Evolutionary conservation across 2,888 invertebrate genomes (phyloP).

Genomic region (Euzetes globulus): DNA sequence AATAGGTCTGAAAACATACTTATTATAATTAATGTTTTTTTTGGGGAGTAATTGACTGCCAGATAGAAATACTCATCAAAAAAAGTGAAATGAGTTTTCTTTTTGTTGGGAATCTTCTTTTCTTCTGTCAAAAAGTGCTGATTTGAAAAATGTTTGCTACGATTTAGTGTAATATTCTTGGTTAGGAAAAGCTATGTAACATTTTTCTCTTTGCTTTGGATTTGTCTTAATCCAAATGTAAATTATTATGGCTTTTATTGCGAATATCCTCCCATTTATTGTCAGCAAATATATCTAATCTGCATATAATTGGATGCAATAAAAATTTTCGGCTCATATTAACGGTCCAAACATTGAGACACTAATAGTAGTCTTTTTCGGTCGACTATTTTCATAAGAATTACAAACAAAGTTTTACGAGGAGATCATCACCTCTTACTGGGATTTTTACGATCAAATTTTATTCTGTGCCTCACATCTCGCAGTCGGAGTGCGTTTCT

Average conservation of each 20-base stretch:
- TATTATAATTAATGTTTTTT: background rate
- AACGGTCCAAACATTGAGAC: background rate
- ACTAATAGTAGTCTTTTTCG: background rate
- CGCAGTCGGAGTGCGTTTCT: background rate
- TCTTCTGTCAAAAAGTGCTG: too few species aligned
- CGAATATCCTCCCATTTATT: background rate
- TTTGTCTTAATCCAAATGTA: background rate
- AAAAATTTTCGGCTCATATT: background rate
- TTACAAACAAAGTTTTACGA: conserved; percentile 7
- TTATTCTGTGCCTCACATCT: background rate
- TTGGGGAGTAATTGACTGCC: too few species aligned
- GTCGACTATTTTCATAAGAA: background rate
- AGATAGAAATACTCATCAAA: too few species aligned
- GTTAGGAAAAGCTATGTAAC: background rate
- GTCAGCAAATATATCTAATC: background rate
- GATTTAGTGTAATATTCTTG: background rate
- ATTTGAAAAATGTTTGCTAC: too few species aligned
- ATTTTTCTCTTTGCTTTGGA: background rate
- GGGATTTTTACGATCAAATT: background rate
- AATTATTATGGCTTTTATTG: background rate
- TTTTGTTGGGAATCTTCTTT: too few species aligned
- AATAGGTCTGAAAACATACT: background rate
- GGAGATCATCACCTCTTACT: background rate
- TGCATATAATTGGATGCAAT: background rate
- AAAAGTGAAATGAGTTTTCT: too few species aligned